Evolutionary conservation across 37 sponge, comb jelly and placozoan genomes (phyloP).

Genomic region (Theonella swinhoei): DNA sequence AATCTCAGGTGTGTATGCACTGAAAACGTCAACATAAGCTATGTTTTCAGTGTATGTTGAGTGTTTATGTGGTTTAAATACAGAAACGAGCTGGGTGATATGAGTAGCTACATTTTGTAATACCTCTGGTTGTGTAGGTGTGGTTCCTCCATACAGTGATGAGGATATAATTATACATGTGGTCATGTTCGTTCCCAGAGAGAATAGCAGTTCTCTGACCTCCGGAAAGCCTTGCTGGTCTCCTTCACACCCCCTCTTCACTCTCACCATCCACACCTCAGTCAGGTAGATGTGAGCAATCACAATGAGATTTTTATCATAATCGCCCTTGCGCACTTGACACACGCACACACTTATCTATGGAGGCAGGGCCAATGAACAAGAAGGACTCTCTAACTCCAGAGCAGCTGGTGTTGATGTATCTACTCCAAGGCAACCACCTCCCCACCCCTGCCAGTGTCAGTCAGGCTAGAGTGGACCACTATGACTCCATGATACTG

Average conservation of each 20-base stretch:
- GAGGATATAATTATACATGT: constrained; percentile 40
- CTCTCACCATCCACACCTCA: background rate
- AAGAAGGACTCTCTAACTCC: background rate
- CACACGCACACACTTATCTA: background rate
- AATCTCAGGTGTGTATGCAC: too few species aligned
- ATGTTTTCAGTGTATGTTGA: too few species aligned
- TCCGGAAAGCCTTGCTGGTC: constrained; percentile 39
- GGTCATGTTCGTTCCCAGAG: constrained; percentile 33
- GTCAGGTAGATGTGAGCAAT: background rate
- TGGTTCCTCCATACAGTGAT: constrained; percentile 35
- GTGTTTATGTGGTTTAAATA: too few species aligned
- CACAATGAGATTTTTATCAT: too few species aligned
- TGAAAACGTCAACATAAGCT: too few species aligned
- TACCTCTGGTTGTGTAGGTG: too few species aligned
- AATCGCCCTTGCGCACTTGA: too few species aligned
- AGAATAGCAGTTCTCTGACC: constrained; percentile 30
- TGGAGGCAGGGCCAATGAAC: background rate
- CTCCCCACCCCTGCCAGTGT: background rate
- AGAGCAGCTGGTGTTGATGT: constrained; percentile 35
- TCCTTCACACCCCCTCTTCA: background rate
- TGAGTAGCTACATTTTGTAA: too few species aligned
- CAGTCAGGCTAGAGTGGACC: background rate
- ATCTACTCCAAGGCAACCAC: constrained; percentile 25
- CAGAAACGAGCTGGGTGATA: too few species aligned
- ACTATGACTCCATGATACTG: background rate